Percentiles rank a stretch among this genome's conserved stretches.
Evolutionary conservation across 2,797 vertebrate genomes (phyloP).

Genomic region (Gobionotothen gibberifrons): DNA sequence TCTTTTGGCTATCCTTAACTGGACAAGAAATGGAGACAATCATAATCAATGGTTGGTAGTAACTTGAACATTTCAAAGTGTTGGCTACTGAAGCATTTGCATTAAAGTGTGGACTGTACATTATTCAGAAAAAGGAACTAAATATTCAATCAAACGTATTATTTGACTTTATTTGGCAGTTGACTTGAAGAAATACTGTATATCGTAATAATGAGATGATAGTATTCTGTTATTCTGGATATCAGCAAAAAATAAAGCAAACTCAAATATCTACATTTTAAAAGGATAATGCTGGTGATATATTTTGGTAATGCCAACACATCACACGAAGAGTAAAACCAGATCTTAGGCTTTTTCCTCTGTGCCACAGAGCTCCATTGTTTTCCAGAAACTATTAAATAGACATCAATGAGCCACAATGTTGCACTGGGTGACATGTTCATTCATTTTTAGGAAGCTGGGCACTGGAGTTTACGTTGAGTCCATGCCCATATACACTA

Average conservation of each 20-base stretch:
- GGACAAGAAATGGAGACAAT: neutral
- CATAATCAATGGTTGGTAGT: neutral
- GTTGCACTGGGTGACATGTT: conserved; percentile 8
- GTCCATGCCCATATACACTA: conserved; percentile 4
- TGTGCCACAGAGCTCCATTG: neutral
- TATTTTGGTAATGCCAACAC: neutral
- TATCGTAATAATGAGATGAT: neutral
- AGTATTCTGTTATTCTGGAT: neutral
- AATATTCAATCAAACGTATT: neutral
- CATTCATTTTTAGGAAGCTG: conserved; percentile 10
- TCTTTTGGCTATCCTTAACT: neutral
- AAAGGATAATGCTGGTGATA: neutral
- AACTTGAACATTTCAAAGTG: neutral
- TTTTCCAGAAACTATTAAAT: neutral
- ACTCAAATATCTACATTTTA: neutral
- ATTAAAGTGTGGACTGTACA: neutral
- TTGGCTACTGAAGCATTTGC: neutral
- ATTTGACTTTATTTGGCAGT: neutral
- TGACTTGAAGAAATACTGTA: neutral
- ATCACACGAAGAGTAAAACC: neutral
- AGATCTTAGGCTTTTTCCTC: conserved; percentile 1
- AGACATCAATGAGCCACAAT: conserved; percentile 2
- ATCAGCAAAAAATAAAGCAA: neutral
- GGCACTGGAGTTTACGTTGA: conserved; percentile 15
- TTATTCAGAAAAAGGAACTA: neutral